Conservation (phyloP, 2,113 vertebrate species). For the Suricata suricatta region DNA sequence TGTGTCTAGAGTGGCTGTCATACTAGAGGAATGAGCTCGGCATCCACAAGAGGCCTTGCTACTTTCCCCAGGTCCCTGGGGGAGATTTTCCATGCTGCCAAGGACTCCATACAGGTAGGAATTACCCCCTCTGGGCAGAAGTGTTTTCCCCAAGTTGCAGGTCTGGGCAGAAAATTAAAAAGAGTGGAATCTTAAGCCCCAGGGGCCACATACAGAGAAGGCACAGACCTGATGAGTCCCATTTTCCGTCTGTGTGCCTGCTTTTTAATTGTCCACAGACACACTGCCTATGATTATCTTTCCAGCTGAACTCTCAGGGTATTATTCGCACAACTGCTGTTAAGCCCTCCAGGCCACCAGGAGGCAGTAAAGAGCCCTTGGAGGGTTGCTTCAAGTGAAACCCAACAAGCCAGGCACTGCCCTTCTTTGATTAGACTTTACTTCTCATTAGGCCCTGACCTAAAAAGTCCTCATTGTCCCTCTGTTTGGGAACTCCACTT, state of each 20-base stretch:
- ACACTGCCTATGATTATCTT: neutral
- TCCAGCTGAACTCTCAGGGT: neutral
- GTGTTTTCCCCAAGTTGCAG: slow-evolving; percentile 45
- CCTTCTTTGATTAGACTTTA: neutral
- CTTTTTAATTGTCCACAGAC: neutral
- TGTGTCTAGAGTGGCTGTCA: neutral
- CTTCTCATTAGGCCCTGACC: neutral
- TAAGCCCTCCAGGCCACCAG: slow-evolving; percentile 17
- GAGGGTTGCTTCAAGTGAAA: neutral
- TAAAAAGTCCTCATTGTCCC: neutral
- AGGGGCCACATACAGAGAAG: slow-evolving; percentile 8
- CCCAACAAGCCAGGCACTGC: neutral
- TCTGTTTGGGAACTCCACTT: neutral
- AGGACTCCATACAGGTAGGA: slow-evolving; percentile 44
- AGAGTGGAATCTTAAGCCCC: slow-evolving; percentile 57
- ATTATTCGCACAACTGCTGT: neutral
- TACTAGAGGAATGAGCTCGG: slow-evolving; percentile 53
- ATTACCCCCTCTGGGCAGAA: slow-evolving; percentile 53
- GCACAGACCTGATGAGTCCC: neutral
- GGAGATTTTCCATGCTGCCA: slow-evolving; percentile 44
- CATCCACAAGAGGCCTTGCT: neutral
- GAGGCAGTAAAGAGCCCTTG: neutral
- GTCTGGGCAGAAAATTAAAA: slow-evolving; percentile 19
- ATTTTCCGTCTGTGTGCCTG: slow-evolving; percentile 41
- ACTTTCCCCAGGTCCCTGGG: neutral